Base-by-base conservation (phyloP, 2,113 vertebrate species). In the Oncorhynchus masou region DNA sequence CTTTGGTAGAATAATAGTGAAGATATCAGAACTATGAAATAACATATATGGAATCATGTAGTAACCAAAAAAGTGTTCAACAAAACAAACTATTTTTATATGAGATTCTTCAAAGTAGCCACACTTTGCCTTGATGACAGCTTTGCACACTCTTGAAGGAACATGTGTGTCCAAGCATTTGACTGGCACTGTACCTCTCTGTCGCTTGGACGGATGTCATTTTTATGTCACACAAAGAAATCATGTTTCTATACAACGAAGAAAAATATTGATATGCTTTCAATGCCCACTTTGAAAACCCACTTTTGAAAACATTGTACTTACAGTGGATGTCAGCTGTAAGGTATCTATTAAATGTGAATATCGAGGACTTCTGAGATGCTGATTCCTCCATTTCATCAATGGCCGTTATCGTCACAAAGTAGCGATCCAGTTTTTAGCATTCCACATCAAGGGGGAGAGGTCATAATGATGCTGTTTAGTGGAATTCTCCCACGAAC, bases 301-400 rank as follows among this genome's bases (percentile, higher is more conserved):
- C 5, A 31, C 45, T 11, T n/a, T 73, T 67, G n/a, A 49, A 48
- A 64, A 24, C 2, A 4, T 25, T 60, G 0, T 19, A 84, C 84
- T 77, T 79, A 85, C 86, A 87, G 13, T 6, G 29, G 4, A 78
- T 27, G 0, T 62, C 0, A 0, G 51, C 62, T 0, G 1, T 0
- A 3, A 0, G 1, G 0, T 0, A 0, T 0, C 0, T 0, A 16
- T 77, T 74, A 5, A 83, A 93, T 70, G 70, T 79, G 60, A 94
- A 89, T 0, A 4, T 15, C 0, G 12, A 0, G 0, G 88, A 87
- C 0, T 0, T 0, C 0, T 19, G 31, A 1, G 15, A 0, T 2
- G 1, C 0, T 0, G 91, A 91, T 27, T 12, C 0, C 0, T 11
- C 0, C 0, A 1, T 16, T 19, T 72, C 83, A 20, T 79, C 73